Conservation (phyloP, 1,140 invertebrate genomes). For the Brachionus rotundiformis region DNA sequence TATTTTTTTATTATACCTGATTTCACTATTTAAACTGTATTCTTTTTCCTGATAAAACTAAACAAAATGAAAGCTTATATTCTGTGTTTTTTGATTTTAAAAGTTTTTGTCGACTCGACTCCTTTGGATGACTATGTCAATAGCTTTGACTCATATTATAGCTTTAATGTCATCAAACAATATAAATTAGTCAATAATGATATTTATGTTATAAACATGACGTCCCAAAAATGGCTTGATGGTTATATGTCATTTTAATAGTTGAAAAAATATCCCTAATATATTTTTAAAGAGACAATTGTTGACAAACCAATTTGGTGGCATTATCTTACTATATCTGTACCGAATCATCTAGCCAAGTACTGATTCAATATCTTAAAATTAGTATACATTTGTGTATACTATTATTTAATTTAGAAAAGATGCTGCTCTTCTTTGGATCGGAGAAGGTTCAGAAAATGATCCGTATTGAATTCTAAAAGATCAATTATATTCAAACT, state of each 20-base stretch:
- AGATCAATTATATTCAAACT: too few relatives aligned
- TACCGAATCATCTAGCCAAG: constrained; percentile 55
- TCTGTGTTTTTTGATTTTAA: background rate
- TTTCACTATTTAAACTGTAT: too few relatives aligned
- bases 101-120: background rate
- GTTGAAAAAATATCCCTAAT: too few relatives aligned
- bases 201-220: constrained; percentile 58
- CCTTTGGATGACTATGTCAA: constrained; percentile 52
- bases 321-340: constrained; percentile 57
- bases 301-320: constrained; percentile 57
- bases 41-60: too few relatives aligned
- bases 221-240: constrained; percentile 58
- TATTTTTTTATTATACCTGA: too few relatives aligned
- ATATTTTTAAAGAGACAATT: background rate
- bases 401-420: background rate
- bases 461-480: too few relatives aligned
- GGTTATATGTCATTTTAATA: constrained; percentile 46
- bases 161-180: constrained; percentile 52
- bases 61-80: background rate
- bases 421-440: constrained; percentile 56
- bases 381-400: background rate
- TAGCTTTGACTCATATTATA: constrained; percentile 8
- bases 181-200: constrained; percentile 54
- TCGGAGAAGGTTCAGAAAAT: constrained; percentile 57
- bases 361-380: background rate